Conservation (phyloP, 1,140 invertebrate species). For the Heliothis subflexa region DNA sequence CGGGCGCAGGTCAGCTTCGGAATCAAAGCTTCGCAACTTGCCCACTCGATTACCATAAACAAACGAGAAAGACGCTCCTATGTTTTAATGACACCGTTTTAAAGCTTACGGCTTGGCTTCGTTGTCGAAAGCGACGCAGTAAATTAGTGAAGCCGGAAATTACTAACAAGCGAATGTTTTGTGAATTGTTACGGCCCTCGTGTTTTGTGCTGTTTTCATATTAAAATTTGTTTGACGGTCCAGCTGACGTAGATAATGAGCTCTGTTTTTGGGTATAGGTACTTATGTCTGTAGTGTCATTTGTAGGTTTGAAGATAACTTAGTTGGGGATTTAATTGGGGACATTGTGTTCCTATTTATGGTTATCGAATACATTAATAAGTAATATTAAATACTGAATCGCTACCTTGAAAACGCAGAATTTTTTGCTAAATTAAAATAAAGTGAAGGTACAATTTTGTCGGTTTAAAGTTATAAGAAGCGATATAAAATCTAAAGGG, state of each 20-base stretch:
- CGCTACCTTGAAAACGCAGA: no score
- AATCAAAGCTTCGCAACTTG: slow-evolving; percentile 81
- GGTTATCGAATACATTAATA: neutral
- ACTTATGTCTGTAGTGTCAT: neutral
- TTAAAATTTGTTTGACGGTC: slow-evolving; percentile 26
- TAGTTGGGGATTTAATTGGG: neutral
- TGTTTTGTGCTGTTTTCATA: slow-evolving; percentile 5
- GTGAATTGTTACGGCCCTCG: slow-evolving; percentile 37
- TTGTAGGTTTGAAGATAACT: slow-evolving; percentile 3
- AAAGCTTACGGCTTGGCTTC: slow-evolving; percentile 58
- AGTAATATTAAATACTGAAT: no score
- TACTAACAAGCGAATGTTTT: slow-evolving; percentile 44
- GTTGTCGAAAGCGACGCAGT: slow-evolving; percentile 52
- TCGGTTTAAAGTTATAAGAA: no score
- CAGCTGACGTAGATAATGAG: slow-evolving; percentile 29
- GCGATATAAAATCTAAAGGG: no score
- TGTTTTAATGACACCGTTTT: slow-evolving; percentile 80
- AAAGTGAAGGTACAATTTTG: no score
- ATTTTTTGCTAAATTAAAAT: no score
- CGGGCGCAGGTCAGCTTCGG: slow-evolving; percentile 53
- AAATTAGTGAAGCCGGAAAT: slow-evolving; percentile 52
- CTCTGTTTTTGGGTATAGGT: slow-evolving; percentile 18
- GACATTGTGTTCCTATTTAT: neutral
- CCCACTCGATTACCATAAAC: slow-evolving; percentile 83
- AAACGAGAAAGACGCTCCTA: slow-evolving; percentile 77